Base-by-base conservation (phyloP, 1,140 invertebrate genomes). In the Aphelenchoides fujianensis region DNA sequence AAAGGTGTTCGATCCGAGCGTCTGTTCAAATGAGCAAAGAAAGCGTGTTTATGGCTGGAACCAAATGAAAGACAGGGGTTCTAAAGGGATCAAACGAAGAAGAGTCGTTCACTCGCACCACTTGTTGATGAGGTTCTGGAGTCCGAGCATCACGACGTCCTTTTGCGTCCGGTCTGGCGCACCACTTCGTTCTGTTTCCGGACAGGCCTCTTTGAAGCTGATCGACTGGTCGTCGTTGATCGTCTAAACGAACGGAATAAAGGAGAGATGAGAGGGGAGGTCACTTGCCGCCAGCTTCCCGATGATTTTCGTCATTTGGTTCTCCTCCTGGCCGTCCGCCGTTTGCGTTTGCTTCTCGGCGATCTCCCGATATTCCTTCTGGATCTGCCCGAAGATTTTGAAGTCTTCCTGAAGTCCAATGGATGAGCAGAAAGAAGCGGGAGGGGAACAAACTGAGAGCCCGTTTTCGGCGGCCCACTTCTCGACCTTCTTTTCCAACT, bases 291-390 rank as follows among this genome's bases (percentile, higher is more conserved):
- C 55, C 55, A 59, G 34, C 19, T 59, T 5, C 5, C 27, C 5
- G 19, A 59, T 59, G 23, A 59, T 59, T 59, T 59, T 59, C 5
- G 55, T 7, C 55, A 59, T 59, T 59, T 59, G 27, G 55, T 59
- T 59, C n/a, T n/a, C n/a, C 5, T 59, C 55, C 7, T 59, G 5
- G 28, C 34, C 55, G 27, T 5, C 19, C 19, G 23, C 5, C 23
- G 7, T 19, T 59, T 5, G 5, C 5, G 55, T 23, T 59, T 59
- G 55, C 12, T 23, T 5, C 34, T 59, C 55, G 55, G 55, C 55
- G 23, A 19, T 19, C 7, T 59, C 34, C 5, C 55, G 5, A 19
- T 59, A 59, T 19, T 59, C 55, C 7, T 19, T 5, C 55, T 59
- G 55, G 19, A 59, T 59, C 27, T 59, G 27, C 5, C 5, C 7